Conservation (phyloP, 2,113 vertebrate species). For the Cheirogaleus medius region DNA sequence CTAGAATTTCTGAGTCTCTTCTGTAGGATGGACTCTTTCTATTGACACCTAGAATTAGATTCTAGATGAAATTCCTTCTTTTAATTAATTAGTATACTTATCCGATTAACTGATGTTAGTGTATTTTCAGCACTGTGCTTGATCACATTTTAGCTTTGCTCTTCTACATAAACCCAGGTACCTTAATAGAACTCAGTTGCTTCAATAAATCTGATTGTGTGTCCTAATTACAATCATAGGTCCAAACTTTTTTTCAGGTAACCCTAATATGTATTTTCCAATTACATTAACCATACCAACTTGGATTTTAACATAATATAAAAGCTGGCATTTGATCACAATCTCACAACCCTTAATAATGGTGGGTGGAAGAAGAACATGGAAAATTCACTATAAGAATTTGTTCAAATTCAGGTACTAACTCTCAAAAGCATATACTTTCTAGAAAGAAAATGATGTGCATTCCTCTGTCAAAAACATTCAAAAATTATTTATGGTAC, state of each 20-base stretch:
- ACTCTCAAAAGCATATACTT: neutral
- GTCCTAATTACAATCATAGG: neutral
- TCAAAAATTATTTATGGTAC: neutral
- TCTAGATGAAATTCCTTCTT: neutral
- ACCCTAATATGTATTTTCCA: neutral
- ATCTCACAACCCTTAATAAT: neutral
- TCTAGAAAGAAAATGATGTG: neutral
- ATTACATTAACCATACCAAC: neutral
- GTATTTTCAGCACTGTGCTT: neutral
- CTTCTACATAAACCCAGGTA: neutral
- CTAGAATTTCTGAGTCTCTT: conserved; percentile 20
- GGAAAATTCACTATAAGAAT: neutral
- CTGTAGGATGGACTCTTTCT: neutral
- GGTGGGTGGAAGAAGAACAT: neutral
- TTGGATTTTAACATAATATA: conserved; percentile 46
- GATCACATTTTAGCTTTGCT: neutral
- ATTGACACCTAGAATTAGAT: neutral
- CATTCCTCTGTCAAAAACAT: neutral
- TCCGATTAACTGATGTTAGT: neutral
- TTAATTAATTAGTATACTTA: neutral
- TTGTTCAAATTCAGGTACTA: neutral
- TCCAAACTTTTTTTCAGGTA: neutral
- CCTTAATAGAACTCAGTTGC: neutral
- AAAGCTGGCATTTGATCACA: conserved; percentile 8
- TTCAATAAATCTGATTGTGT: neutral